Evolutionary conservation across 2,888 invertebrate species (phyloP), one percentile per base, ranked within the genome.

Genomic region (Tethea ocularis): DNA sequence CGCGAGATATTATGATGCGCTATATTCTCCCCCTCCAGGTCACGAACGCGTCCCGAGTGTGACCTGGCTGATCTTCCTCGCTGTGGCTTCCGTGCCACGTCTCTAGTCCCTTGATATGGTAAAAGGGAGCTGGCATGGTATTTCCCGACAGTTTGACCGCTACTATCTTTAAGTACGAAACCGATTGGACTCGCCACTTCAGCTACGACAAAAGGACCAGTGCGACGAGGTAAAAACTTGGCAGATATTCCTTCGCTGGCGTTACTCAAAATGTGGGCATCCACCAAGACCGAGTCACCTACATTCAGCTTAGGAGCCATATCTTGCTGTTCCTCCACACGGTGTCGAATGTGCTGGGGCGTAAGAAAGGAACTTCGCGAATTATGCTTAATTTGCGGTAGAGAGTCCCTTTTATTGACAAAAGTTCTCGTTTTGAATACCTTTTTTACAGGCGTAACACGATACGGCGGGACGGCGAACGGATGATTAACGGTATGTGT

Each of bases 21-120:
- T 57, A 59, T 57, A 61, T 23, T 52, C 59, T 62, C 62, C 62
- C 59, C 59, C 59, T 62, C 59, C 62, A 62, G 56, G 62, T 55
- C 62, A 57, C 55, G 1, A 52, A 59, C 20, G 52, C 41, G 57
- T 1, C 41, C 61, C 38, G 59, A 24, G 17, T 10, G 8, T 10
- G 33, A 7, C 11, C 33, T 11, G 29, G 29, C 29, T 7, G 56
- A 13, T 41, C 55, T 29, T 52, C 38, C 17, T 55, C 56, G 26
- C 51, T 1, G 36, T 36, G 36, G 36, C 36, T 36, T 36, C 2
- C 15, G 15, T 8, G 7, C 29, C 29, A 29, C 29, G 7, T 29
- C 7, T 29, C 10, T 29, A 7, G 7, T 29, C 29, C 29, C 29
- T 15, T 36, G 13, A 15, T 55, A 61, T 0, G 54, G 59, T 2